phyloP scores from a whole-genome alignment of 2,888 invertebrate species.

The Apamea epomidion region DNA sequence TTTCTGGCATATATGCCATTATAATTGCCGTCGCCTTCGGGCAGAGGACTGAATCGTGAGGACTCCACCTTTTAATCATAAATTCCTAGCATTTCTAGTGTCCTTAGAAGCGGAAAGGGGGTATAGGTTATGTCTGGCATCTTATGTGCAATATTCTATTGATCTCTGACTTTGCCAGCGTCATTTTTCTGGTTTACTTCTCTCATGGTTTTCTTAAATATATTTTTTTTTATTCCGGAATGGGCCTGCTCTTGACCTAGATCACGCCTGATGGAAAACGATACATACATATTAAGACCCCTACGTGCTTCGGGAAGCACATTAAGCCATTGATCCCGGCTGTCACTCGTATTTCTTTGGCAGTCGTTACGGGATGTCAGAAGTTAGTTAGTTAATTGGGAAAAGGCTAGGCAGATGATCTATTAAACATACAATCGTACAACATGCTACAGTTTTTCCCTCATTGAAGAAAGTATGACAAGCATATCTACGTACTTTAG shows the following conservation, averaged over 20 bases:
- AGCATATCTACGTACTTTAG: not conserved
- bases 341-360: not conserved
- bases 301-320: not conserved
- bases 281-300: not conserved
- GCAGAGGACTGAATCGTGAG: constrained; percentile 54
- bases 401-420: not conserved
- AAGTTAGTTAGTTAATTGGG: not conserved
- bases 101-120: not conserved
- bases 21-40: constrained; percentile 24
- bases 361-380: no score
- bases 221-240: not conserved
- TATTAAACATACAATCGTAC: not conserved
- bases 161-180: not conserved
- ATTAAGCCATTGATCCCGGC: not conserved
- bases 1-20: constrained; percentile 20
- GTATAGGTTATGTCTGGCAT: not conserved
- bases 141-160: not conserved
- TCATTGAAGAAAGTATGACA: not conserved
- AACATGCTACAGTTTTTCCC: not conserved
- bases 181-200: not conserved
- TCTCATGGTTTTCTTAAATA: not conserved
- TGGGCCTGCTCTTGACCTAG: not conserved
- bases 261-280: not conserved
- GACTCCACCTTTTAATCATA: constrained; percentile 50
- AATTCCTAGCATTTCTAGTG: constrained; percentile 42